Percentiles rank a stretch among this genome's conserved stretches.
Evolutionary conservation across 2,113 vertebrate species (phyloP).

Genomic region (Aptenodytes patagonicus): DNA sequence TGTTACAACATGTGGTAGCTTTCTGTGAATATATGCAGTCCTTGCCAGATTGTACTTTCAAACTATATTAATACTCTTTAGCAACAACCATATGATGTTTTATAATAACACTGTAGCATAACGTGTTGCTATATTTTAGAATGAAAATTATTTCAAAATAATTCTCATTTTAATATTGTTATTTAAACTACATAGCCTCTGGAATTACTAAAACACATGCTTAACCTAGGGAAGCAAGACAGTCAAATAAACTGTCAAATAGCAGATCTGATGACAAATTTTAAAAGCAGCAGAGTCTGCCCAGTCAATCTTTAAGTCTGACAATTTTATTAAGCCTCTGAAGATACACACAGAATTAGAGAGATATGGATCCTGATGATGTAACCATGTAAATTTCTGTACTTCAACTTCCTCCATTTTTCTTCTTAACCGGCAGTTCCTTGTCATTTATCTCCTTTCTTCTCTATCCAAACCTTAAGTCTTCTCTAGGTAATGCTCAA

Average conservation of each 20-base stretch:
- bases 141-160: neutral
- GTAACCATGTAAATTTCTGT: neutral
- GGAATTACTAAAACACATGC: neutral
- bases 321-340: neutral
- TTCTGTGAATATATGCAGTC: neutral
- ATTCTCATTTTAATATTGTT: neutral
- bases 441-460: neutral
- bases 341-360: neutral
- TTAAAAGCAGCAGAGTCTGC: neutral
- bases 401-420: neutral
- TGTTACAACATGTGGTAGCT: neutral
- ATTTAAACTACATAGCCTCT: neutral
- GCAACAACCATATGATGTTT: neutral
- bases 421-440: neutral
- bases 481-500: neutral
- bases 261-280: neutral
- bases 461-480: neutral
- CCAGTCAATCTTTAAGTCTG: neutral
- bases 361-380: neutral
- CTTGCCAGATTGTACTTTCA: neutral
- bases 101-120: neutral
- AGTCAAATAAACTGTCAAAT: neutral
- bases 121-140: neutral
- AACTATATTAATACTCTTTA: neutral
- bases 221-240: neutral